Base-by-base conservation (phyloP, 2,113 vertebrate species). In the Percopsis transmontana region DNA sequence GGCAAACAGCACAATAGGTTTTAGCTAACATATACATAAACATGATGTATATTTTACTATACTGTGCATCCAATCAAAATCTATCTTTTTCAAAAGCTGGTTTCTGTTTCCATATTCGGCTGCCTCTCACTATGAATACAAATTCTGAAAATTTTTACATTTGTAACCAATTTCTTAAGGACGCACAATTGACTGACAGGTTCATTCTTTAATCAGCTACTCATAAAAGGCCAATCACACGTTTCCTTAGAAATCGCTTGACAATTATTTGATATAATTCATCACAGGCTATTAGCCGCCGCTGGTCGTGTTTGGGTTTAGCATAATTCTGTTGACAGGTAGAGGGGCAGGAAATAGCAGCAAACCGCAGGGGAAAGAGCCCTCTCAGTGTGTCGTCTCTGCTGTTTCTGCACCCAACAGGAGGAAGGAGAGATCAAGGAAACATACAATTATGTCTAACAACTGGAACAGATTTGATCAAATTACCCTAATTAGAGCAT, bases 401-500 rank as follows among this genome's bases (percentile, higher is more conserved):
- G 56, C 40, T 44, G 33, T 67, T 66, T 66, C 58, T 33, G 41
- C 41, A 66, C 83, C 80, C 89, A 92, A 72, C 65, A 82, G 70
- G 76, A 23, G 50, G 18, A 58, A 59, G 61, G 68, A 48, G 68
- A 72, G 72, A 73, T 91, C 88, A 90, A 93, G 93, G 92, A 93
- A 94, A 93, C 92, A 93, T 91, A 90, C 91, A 93, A 94, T 94
- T 93, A 94, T 94, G 92, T 93, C 92, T 91, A 93, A 92, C 94
- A 92, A 94, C 92, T 94, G 94, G 92, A 94, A 94, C 91, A 92
- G 92, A 95, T 95, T 95, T 94, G 93, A 94, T 95, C 93, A 94
- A 95, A 95, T 94, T 94, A 95, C 95, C 92, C 93, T 95, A 94
- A 95, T 96, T 96, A 95, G 93, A 94, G 94, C 92, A 94, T 94